Conservation (phyloP, 2,113 vertebrate species). For the Elephas maximus region DNA sequence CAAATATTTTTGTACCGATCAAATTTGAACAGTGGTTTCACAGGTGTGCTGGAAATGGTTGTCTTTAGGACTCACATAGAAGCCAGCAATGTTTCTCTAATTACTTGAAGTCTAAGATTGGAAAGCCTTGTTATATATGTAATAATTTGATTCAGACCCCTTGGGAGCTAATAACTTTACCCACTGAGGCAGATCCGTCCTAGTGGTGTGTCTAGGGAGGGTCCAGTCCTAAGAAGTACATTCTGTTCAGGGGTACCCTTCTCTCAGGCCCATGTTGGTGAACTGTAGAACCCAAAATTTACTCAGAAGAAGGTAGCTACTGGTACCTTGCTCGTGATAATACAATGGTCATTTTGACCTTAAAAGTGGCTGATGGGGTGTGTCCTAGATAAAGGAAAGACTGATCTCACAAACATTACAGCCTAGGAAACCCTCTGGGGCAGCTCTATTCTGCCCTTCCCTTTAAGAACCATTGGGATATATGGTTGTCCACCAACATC, state of each 20-base stretch:
- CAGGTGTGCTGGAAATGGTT: not conserved
- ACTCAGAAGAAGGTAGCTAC: not conserved
- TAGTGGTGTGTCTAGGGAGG: not conserved
- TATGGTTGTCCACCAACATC: no score
- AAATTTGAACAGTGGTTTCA: not conserved
- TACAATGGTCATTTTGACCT: not conserved
- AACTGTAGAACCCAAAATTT: not conserved
- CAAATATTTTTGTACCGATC: slow-evolving; percentile 27
- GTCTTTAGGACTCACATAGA: not conserved
- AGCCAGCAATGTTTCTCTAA: not conserved
- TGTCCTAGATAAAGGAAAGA: not conserved
- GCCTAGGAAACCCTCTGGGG: no score
- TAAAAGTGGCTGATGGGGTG: not conserved
- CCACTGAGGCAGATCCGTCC: not conserved
- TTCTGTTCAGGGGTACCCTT: not conserved
- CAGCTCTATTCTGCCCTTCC: no score
- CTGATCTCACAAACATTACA: no score
- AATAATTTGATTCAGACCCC: not conserved
- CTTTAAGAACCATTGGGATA: no score
- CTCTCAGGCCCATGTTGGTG: not conserved
- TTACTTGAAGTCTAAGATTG: not conserved
- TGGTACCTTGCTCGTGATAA: not conserved
- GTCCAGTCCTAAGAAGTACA: no score
- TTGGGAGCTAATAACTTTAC: not conserved
- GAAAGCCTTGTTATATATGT: not conserved